phyloP scores from a whole-genome alignment of 64 coral and sea anemone genomes.

The Actinia equina region DNA sequence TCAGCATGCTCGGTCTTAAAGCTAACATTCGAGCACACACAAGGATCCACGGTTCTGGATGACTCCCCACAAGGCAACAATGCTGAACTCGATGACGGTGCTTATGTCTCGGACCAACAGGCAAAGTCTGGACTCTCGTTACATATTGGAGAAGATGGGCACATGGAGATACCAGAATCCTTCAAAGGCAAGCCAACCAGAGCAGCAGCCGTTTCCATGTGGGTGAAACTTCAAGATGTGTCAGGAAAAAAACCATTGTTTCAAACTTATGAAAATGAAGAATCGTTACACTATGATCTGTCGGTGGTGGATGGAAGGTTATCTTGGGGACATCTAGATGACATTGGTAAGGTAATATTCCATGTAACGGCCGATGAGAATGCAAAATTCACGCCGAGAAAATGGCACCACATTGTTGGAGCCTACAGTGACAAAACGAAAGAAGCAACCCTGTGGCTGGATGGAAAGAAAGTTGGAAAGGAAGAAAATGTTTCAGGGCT shows the following conservation, averaged over 20 bases:
- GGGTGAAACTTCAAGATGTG: slow-evolving; percentile 52
- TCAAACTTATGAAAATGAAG: slow-evolving; percentile 58
- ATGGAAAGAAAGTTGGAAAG: slow-evolving; percentile 60
- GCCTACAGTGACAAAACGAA: slow-evolving; percentile 26
- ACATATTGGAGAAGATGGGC: slow-evolving; percentile 62
- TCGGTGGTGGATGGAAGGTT: slow-evolving; percentile 47
- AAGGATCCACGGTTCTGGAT: slow-evolving; percentile 51
- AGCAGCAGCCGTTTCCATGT: slow-evolving; percentile 76
- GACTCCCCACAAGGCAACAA: slow-evolving; percentile 67
- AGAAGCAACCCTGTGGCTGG: slow-evolving; percentile 72
- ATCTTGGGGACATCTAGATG: slow-evolving; percentile 67
- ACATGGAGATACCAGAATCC: slow-evolving; percentile 38
- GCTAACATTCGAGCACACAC: slow-evolving; percentile 67
- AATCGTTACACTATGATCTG: slow-evolving; percentile 64
- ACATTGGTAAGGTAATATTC: slow-evolving; percentile 65
- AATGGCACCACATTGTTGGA: slow-evolving; percentile 81
- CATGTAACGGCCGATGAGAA: slow-evolving; percentile 45
- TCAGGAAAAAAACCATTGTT: slow-evolving; percentile 59
- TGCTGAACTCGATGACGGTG: slow-evolving; percentile 58
- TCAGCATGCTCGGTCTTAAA: slow-evolving; percentile 64
- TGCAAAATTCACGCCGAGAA: slow-evolving; percentile 48
- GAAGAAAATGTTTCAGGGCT: slow-evolving; percentile 38
- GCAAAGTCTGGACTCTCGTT: slow-evolving; percentile 55
- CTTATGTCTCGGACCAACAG: slow-evolving; percentile 42
- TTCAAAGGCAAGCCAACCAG: slow-evolving; percentile 86